Base-by-base conservation (phyloP, 1,140 invertebrate genomes). In the Lamellibrachia luymesi region DNA sequence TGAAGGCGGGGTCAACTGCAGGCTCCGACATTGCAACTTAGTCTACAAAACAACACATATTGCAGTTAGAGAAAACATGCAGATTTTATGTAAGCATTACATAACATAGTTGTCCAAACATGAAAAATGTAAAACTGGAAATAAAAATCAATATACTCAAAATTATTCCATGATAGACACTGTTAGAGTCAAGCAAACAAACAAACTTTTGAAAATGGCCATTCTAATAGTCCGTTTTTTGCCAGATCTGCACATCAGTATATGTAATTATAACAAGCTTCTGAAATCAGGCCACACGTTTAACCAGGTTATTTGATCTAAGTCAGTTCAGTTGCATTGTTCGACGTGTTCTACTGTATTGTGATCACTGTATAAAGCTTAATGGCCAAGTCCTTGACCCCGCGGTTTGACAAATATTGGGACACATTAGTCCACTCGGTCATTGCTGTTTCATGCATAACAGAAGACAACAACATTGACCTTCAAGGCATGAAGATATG, bases 1-100 rank as follows among this genome's bases (percentile, higher is more conserved):
- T 97, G 95, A 98, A 98, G 90, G 97, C 97, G 52, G 96, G 95
- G 94, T 96, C 97, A 6, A 95, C 94, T 17, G 93, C 91, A 25
- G 49, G 38, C 0, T 91, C 91, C 0, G 91, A 51, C 91, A 91
- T 91, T 13, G 64, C 64, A 17, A 80, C 17, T 80, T 80, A 80
- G 25, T 80, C 64, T 80, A 22, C 64, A 80, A 80, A 8, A 80
- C 64, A 80, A 80, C 64, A 80, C 52, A 56, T 13, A 80, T 2
- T 80, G 8, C 25, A 80, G 64, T 80, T 80, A 80, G 6, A 80
- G 64, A 80, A 80, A 80, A 4, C 5, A 80, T 22, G 13, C 13
- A 80, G 64, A 4, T 7, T 7, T 80, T 22, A 10, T 4, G 25
- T 22, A 80, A 80, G 25, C 64, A 80, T 0, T 22, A 80, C 64